phyloP scores from a whole-genome alignment of 2,113 vertebrate genomes.

The human region DNA sequence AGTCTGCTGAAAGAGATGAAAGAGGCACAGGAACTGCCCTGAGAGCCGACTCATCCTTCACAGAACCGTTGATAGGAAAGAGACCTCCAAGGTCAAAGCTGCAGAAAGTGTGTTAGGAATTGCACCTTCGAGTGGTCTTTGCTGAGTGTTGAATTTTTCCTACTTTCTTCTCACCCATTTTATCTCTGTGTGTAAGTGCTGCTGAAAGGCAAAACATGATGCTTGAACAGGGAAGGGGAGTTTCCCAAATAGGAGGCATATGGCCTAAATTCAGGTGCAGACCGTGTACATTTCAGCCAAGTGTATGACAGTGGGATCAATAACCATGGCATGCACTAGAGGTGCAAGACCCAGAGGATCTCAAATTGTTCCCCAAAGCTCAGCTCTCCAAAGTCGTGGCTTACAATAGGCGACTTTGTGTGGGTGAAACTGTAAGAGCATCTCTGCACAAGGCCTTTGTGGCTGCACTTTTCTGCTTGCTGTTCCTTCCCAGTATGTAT shows the following conservation, averaged over 20 bases:
- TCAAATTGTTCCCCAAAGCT: neutral
- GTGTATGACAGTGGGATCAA: neutral
- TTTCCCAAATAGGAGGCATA: neutral
- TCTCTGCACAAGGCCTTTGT: fast-evolving
- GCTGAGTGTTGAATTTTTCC: neutral
- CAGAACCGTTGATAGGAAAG: neutral
- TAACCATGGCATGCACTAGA: fast-evolving
- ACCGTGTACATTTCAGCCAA: constrained; percentile 13
- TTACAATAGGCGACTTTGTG: neutral
- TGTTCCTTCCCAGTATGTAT: neutral
- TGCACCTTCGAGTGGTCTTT: neutral
- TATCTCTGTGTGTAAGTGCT: neutral
- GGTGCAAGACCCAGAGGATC: neutral
- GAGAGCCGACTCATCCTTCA: neutral
- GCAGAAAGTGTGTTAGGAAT: neutral
- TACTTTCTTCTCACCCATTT: neutral
- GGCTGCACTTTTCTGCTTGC: neutral
- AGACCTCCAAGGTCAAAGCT: neutral
- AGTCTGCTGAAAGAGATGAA: neutral
- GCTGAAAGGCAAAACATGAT: constrained; percentile 41
- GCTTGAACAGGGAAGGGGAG: fast-evolving
- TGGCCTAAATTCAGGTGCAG: neutral
- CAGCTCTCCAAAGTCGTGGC: neutral
- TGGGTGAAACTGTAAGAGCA: neutral
- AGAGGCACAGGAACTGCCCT: neutral